A percentile compares a stretch with the other conserved stretches of the same genome.
Conservation (phyloP, 2,797 vertebrate species). For the Semaprochilodus insignis region DNA sequence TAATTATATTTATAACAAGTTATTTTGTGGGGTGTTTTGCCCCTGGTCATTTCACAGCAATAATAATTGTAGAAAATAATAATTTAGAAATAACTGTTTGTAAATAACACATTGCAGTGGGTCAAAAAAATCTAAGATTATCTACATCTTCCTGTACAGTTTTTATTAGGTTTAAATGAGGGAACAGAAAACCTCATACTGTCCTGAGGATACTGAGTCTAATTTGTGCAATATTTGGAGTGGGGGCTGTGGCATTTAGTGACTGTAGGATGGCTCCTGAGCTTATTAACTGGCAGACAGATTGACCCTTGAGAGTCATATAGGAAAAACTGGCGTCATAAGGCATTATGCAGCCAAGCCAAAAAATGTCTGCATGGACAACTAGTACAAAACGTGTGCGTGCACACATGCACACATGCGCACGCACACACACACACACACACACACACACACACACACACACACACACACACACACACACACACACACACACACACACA, state of each 20-base stretch:
- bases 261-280: constrained; percentile 74
- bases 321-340: constrained; percentile 46
- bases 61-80: no score
- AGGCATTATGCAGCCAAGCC: constrained; percentile 23
- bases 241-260: constrained; percentile 73
- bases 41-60: no score
- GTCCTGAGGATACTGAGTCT: constrained; percentile 12
- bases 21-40: no score
- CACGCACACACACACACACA: constrained; percentile 16
- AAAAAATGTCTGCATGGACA: constrained; percentile 17
- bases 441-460: constrained; percentile 11
- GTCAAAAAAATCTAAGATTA: no score
- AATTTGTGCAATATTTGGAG: constrained; percentile 16
- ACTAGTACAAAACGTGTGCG: not conserved
- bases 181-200: not conserved
- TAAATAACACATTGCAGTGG: constrained; percentile 6
- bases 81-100: not conserved
- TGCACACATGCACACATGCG: not conserved
- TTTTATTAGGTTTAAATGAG: constrained; percentile 8
- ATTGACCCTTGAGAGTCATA: constrained; percentile 75
- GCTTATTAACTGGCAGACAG: constrained; percentile 81
- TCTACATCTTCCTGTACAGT: not conserved
- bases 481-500: no score
- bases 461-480: constrained; percentile 17
- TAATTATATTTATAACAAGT: no score